These are phyloP conservation scores for Cryptotermes secundus DNA, from an alignment of 1,140 invertebrate genomes.

Conservation along the genomic window DNA sequence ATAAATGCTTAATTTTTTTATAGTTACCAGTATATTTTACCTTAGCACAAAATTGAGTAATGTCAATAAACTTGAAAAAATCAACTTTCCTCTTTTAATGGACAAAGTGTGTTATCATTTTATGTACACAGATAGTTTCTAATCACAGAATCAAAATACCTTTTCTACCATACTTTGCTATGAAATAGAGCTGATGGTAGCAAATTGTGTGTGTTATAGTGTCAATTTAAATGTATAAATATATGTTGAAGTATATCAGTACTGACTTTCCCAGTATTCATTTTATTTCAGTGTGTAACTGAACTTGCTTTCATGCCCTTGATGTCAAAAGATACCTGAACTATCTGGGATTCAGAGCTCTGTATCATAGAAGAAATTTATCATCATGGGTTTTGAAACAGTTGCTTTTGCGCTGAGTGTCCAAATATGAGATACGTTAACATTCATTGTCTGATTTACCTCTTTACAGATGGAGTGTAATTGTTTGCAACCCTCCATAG, in stretches of 20 bases:
- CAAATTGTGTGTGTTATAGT: neutral
- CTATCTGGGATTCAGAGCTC: neutral
- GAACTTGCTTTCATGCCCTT: neutral
- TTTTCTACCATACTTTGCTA: neutral
- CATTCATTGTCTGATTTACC: neutral
- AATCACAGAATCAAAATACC: neutral
- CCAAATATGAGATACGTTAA: neutral
- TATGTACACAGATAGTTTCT: neutral
- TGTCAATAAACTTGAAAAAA: no score
- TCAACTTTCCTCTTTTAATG: no score
- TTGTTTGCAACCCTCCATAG: neutral
- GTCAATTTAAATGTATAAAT: neutral
- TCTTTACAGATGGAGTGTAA: neutral
- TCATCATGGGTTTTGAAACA: neutral
- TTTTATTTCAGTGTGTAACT: neutral
- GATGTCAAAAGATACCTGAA: neutral
- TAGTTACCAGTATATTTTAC: neutral
- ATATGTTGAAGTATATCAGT: neutral
- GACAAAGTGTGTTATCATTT: neutral
- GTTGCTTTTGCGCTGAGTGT: neutral
- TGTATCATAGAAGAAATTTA: neutral
- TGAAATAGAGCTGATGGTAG: neutral
- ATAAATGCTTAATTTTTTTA: neutral
- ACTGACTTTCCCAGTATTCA: conserved; percentile 7
- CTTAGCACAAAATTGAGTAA: no score